Evolutionary conservation across 1,140 invertebrate species (phyloP), one percentile per base, ranked within the genome.

Genomic region (Solenopsis fugax): DNA sequence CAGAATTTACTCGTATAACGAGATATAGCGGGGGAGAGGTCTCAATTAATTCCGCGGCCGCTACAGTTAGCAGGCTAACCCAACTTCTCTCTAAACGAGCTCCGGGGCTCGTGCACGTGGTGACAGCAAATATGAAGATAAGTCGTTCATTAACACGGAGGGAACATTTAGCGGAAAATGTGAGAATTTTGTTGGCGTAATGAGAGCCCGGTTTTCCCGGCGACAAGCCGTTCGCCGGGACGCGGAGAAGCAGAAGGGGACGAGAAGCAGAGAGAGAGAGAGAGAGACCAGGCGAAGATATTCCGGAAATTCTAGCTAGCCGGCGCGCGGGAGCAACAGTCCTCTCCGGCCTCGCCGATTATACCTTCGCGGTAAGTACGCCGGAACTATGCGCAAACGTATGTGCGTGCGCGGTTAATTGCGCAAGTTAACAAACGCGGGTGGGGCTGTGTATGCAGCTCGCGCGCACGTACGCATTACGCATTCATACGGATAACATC

Each of bases 71-170:
- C 62, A 67, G 75, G 78, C 56, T 75, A 73, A 84, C 78, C 67
- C 88, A 88, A 90, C 81, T 91, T 87, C 82, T 84, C 82, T 80
- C 80, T 86, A 91, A 91, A 90, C 90, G 71, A 90, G 89, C 80
- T 86, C 69, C 88, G 34, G 41, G 65, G 45, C 80, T 81, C 24
- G 87, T 54, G 65, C 84, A 62, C 77, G 72, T 52, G 82, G 81
- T 82, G 89, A 89, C 89, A 86, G 86, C 87, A 90, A 90, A 90
- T 91, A 91, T 85, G 90, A 91, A 89, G 89, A 91, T 91, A 91
- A 91, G 87, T 89, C 88, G 90, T 91, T 91, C 90, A 88, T 91
- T 91, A 91, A 91, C 78, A 80, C 87, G 87, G 88, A 85, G 88
- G 64, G 88, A 88, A 81, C 87, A 86, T 91, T 91, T 87, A 88